These are phyloP conservation scores for Chloropsis hardwickii DNA, from an alignment of 2,113 vertebrate genomes.

Conservation along the genomic window DNA sequence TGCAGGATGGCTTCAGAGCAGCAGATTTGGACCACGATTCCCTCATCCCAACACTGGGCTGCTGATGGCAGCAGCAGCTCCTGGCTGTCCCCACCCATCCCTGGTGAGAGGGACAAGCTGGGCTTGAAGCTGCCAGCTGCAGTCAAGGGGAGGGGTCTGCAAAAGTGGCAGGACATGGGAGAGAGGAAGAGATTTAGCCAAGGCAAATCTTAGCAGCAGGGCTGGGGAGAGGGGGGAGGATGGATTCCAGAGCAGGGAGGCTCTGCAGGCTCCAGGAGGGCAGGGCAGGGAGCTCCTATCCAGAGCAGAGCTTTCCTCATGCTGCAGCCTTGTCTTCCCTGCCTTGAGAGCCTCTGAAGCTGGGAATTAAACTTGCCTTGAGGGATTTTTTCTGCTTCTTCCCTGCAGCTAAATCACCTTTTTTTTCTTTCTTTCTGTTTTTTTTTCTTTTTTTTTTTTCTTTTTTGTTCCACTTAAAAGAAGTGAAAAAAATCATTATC, in stretches of 20 bases:
- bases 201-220: background rate
- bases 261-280: background rate
- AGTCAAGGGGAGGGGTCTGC: background rate
- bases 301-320: background rate
- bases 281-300: background rate
- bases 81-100: background rate
- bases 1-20: background rate
- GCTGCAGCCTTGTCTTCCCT: background rate
- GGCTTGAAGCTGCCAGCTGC: background rate
- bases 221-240: background rate
- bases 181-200: background rate
- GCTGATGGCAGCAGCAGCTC: background rate
- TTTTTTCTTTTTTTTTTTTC: background rate
- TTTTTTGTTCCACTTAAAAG: background rate
- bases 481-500: background rate
- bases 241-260: background rate
- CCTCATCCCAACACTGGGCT: background rate
- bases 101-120: background rate
- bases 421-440: too few relatives aligned
- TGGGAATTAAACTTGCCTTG: slow-evolving; percentile 20
- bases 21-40: background rate
- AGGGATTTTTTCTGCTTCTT: background rate
- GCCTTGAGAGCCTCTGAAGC: background rate
- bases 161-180: background rate
- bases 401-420: background rate